Percentiles rank a stretch among this genome's conserved stretches.
Evolutionary conservation across 2,888 invertebrate species (phyloP).

Genomic region (Glaucopsyche alexis): DNA sequence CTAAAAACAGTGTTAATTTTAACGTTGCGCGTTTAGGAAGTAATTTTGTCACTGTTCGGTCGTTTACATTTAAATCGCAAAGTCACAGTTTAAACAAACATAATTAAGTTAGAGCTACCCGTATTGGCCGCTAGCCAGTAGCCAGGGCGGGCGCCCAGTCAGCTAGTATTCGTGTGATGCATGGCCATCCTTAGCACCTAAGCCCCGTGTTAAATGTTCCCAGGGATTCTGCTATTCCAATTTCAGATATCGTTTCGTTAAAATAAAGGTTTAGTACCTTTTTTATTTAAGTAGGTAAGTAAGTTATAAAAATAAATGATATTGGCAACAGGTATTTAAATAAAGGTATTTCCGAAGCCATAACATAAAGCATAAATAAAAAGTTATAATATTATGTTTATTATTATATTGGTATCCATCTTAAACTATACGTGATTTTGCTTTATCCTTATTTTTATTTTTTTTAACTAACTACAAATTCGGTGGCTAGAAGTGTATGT

Average conservation of each 20-base stretch:
- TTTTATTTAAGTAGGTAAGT: too few species aligned
- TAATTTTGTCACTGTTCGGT: conserved; percentile 17
- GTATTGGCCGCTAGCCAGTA: conserved; percentile 22
- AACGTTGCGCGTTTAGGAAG: neutral
- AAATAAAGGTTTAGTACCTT: neutral
- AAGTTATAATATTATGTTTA: too few species aligned
- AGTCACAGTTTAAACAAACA: conserved; percentile 28
- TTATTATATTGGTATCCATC: too few species aligned
- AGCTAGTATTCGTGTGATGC: conserved; percentile 14
- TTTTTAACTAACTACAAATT: too few species aligned
- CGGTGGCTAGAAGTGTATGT: too few species aligned
- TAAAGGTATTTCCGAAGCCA: too few species aligned
- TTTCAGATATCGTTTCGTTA: neutral
- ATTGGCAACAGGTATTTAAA: too few species aligned
- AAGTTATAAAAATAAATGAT: too few species aligned
- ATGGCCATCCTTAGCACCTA: conserved; percentile 22
- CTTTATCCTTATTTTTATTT: too few species aligned
- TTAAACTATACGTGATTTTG: too few species aligned
- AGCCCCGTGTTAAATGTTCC: conserved; percentile 19
- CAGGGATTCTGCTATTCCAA: conserved; percentile 8
- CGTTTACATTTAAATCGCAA: conserved; percentile 28
- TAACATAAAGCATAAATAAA: too few species aligned
- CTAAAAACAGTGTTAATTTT: too few species aligned
- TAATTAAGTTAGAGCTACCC: conserved; percentile 23
- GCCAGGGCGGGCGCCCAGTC: conserved; percentile 11